Evolutionary conservation across 1,140 invertebrate species (phyloP).

Genomic region (Limonius californicus): DNA sequence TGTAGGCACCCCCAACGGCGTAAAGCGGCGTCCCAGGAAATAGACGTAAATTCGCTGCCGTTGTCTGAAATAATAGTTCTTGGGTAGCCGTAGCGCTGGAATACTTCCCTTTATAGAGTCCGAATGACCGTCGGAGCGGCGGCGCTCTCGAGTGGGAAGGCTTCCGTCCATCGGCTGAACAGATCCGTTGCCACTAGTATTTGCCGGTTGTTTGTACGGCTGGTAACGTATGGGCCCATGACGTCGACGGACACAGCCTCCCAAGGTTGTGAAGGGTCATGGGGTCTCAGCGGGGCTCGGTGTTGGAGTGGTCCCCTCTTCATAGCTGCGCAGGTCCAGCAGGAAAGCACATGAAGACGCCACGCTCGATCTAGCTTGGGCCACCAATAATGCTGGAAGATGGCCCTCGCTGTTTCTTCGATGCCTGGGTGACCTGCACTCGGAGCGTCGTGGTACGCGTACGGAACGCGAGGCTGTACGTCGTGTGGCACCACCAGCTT

Average conservation of each 20-base stretch:
- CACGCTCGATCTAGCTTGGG: no score
- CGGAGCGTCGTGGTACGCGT: background rate
- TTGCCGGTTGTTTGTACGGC: background rate
- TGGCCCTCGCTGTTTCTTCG: background rate
- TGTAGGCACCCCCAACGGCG: background rate
- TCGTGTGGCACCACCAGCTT: background rate
- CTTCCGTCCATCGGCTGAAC: background rate
- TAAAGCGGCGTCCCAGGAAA: background rate
- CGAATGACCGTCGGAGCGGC: background rate
- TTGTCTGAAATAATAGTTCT: conserved; percentile 18
- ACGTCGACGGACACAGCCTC: background rate
- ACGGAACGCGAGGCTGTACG: background rate
- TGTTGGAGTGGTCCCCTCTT: background rate
- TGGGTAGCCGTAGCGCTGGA: conserved; percentile 14
- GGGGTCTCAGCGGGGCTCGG: background rate
- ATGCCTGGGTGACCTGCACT: background rate
- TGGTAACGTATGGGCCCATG: background rate
- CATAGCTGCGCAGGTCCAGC: background rate
- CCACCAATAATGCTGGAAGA: background rate
- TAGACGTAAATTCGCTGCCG: conserved; percentile 16
- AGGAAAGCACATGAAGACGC: background rate
- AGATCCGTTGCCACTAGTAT: background rate
- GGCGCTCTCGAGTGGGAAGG: background rate
- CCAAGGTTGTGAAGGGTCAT: background rate
- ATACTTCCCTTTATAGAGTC: background rate